These are phyloP conservation scores for Parasteatoda tepidariorum DNA, from an alignment of 1,140 invertebrate species.

Conservation along the genomic window DNA sequence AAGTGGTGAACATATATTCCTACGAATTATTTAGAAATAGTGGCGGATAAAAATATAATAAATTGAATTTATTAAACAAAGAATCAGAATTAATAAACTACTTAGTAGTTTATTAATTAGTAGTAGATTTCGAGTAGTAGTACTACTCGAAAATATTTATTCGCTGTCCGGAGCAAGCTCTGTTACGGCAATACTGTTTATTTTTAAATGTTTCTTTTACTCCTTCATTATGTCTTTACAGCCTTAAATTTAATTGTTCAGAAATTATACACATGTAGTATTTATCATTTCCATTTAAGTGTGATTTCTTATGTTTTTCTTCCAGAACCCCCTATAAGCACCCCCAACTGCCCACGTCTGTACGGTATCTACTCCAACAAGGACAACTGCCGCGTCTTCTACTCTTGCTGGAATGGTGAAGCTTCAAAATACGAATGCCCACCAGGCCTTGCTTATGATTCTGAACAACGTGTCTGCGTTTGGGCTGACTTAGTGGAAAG, in stretches of 20 bases:
- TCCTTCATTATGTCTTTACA: no score
- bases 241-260: not conserved
- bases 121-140: no score
- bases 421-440: slow-evolving; percentile 93
- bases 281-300: not conserved
- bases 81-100: no score
- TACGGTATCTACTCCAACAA: slow-evolving; percentile 94
- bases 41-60: no score
- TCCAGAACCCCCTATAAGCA: slow-evolving; percentile 85
- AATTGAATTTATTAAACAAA: no score
- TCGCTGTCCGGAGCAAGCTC: no score
- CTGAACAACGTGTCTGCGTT: slow-evolving; percentile 65
- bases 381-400: slow-evolving; percentile 90
- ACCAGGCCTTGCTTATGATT: slow-evolving; percentile 91
- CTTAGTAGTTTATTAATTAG: no score
- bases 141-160: no score
- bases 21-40: no score
- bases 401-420: slow-evolving; percentile 96
- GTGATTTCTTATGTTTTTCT: not conserved
- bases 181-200: no score
- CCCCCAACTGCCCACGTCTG: slow-evolving; percentile 85
- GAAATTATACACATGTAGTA: not conserved
- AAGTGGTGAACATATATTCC: no score
- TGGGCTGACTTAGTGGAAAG: slow-evolving; percentile 82
- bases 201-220: no score